Conservation (phyloP, 2,888 invertebrate species). For the Zootermopsis nevadensis region DNA sequence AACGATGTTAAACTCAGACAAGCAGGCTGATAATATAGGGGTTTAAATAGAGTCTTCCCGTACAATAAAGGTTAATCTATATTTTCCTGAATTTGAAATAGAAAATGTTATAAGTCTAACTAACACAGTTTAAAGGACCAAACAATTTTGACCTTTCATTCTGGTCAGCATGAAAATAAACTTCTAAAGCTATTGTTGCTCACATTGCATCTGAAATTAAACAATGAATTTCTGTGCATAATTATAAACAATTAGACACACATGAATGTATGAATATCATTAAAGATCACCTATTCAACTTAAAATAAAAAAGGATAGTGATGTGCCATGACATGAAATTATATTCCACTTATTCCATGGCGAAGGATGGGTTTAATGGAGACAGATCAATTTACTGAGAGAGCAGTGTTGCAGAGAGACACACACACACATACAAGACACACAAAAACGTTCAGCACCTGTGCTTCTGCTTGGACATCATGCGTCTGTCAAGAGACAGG, state of each 20-base stretch:
- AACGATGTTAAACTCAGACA: no score
- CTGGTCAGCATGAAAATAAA: background rate
- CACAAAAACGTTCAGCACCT: constrained; percentile 19
- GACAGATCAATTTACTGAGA: constrained; percentile 35
- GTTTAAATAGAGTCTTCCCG: no score
- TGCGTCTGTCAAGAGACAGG: constrained; percentile 27
- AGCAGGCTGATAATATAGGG: no score
- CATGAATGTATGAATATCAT: background rate
- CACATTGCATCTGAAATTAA: background rate
- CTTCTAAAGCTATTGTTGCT: background rate
- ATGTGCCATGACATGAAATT: constrained; percentile 13
- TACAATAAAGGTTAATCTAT: no score
- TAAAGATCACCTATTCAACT: background rate
- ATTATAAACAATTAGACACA: background rate
- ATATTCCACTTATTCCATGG: constrained; percentile 26
- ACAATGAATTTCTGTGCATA: background rate
- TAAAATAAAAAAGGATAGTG: background rate
- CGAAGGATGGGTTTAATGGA: constrained; percentile 19
- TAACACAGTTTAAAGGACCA: no score
- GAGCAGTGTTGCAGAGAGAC: constrained; percentile 5
- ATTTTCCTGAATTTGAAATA: background rate
- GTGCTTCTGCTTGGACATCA: constrained; percentile 19
- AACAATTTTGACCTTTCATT: background rate
- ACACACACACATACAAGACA: background rate
- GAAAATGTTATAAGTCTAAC: background rate